Evolutionary conservation across 2,797 vertebrate genomes (phyloP), one percentile per base, ranked within the genome.

Genomic region (Hypotaenidia philippensis): DNA sequence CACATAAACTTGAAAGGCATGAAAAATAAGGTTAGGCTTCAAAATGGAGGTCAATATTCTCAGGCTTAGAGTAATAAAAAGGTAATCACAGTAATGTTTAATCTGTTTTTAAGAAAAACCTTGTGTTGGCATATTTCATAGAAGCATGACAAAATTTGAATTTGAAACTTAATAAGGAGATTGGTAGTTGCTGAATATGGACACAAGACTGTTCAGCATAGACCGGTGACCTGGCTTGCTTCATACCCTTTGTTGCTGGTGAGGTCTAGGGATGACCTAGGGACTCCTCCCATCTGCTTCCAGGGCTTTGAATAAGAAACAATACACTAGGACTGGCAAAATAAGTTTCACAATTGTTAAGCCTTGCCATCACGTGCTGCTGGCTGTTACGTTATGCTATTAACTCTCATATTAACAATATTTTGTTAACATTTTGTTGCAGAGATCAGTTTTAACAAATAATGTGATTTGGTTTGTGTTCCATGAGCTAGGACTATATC

Each of bases 21-120:
- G 94, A 97, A 97, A 97, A 97, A 96, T 89, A 96, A 97, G 92
- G 91, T 90, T 93, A 96, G 77, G 44, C 60, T 94, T 95, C 90
- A 94, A 92, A 91, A 97, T 0, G 2, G 57, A 96, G 91, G 89
- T 88, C 83, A 95, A 8, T 94, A 88, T 78, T 97, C 52, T 91
- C 44, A 55, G 80, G 49, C 89, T 95, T 87, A 77, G 50, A 87
- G 68, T 72, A 90, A 90, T 89, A 63, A 82, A 90, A 72, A 80
- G 45, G 61, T 74, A 87, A 87, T 97, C 41, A 56, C 74, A 89
- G 71, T 79, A 81, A 91, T 0, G 0, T 89, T 80, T 93, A 81
- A 89, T 90, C 76, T 89, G 19, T 23, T 92, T 96, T 93, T 76
- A 83, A 89, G 52, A 75, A 90, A 80, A 95, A 87, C 3, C 15